These are phyloP conservation scores for Tragelaphus strepsiceros DNA, from an alignment of 2,113 vertebrate species.

Conservation along the genomic window DNA sequence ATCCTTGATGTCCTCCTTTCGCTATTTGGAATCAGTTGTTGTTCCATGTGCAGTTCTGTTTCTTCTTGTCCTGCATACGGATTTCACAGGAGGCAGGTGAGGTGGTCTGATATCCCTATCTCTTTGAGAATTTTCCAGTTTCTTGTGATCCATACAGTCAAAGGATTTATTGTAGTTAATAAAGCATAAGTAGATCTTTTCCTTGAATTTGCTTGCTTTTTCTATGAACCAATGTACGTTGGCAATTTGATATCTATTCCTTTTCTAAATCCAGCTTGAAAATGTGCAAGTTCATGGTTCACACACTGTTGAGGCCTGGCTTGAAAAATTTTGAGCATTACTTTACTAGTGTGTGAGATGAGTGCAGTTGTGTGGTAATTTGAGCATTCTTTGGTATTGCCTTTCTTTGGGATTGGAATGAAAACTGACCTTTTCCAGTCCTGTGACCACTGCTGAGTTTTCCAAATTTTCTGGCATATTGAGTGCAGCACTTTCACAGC, in stretches of 20 bases:
- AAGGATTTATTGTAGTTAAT: not conserved
- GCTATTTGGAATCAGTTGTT: not conserved
- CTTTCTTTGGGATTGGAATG: not conserved
- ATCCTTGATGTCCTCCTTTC: not conserved
- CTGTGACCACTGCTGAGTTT: not conserved
- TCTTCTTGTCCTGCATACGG: not conserved
- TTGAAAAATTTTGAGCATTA: not conserved
- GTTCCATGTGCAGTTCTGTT: not conserved
- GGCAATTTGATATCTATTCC: not conserved
- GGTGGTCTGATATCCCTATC: not conserved
- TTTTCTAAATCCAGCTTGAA: not conserved
- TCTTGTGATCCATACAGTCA: not conserved
- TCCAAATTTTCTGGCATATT: not conserved
- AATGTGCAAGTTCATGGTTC: not conserved
- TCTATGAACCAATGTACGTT: not conserved
- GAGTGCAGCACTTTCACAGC: not conserved
- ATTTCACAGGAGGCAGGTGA: not conserved
- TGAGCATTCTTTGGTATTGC: not conserved
- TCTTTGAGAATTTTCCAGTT: not conserved
- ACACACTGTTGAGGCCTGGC: not conserved
- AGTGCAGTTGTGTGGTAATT: not conserved
- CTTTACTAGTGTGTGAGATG: not conserved
- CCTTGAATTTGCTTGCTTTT: not conserved
- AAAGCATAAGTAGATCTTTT: not conserved
- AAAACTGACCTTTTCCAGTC: not conserved